Evolutionary conservation across 2,888 invertebrate genomes (phyloP).

Genomic region (Noctuana brunneofusca): DNA sequence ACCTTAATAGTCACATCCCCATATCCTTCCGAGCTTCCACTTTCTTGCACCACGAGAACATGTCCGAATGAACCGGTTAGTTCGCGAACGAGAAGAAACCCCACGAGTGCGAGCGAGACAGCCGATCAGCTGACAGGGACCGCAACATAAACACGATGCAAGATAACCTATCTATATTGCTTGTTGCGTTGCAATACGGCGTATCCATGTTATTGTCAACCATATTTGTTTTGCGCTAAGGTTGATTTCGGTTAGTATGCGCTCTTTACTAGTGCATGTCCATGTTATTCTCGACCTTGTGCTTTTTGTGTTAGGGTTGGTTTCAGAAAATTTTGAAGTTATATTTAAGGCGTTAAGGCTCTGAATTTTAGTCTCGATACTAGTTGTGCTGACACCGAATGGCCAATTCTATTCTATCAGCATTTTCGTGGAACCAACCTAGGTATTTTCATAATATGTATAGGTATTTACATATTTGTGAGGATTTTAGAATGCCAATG

Average conservation of each 20-base stretch:
- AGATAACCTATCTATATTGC: constrained; percentile 51
- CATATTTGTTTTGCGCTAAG: constrained; percentile 13
- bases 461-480: neutral
- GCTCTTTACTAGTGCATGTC: neutral
- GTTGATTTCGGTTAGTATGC: constrained; percentile 37
- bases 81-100: constrained; percentile 47
- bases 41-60: constrained; percentile 52
- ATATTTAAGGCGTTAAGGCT: constrained; percentile 34
- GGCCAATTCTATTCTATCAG: constrained; percentile 64
- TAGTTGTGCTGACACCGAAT: constrained; percentile 55
- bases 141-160: constrained; percentile 62
- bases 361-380: constrained; percentile 35
- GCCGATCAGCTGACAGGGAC: constrained; percentile 52
- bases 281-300: neutral
- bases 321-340: neutral
- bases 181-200: constrained; percentile 44
- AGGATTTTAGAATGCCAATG: neutral
- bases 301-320: neutral
- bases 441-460: constrained; percentile 31
- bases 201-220: constrained; percentile 38
- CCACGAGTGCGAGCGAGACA: constrained; percentile 49
- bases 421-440: constrained; percentile 46
- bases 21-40: constrained; percentile 50
- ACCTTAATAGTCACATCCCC: constrained; percentile 29
- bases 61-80: constrained; percentile 63